Conservation (phyloP, 2,888 invertebrate species). For the Lathronympha strigana region DNA sequence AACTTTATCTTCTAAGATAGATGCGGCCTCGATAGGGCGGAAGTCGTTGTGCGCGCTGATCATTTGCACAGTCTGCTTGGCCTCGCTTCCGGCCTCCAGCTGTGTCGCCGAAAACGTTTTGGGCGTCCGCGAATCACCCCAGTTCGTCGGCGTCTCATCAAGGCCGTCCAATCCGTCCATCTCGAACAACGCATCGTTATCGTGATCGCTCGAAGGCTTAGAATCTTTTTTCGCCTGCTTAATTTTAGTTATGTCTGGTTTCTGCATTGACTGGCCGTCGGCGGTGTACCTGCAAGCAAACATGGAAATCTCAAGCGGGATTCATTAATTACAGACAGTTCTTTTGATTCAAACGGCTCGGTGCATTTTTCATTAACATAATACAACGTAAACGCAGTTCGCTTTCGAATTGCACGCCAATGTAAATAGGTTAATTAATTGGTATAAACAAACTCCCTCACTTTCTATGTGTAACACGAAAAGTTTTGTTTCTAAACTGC, state of each 20-base stretch:
- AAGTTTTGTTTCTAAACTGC: slow-evolving; percentile 27
- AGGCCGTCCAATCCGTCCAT: slow-evolving; percentile 84
- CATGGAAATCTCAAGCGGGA: slow-evolving; percentile 40
- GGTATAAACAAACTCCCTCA: slow-evolving; percentile 49
- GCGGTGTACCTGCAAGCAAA: slow-evolving; percentile 80
- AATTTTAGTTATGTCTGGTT: slow-evolving; percentile 82
- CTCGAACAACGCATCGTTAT: slow-evolving; percentile 86
- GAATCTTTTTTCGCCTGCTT: slow-evolving; percentile 72
- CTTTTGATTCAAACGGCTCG: slow-evolving; percentile 39
- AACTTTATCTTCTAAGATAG: slow-evolving; percentile 79
- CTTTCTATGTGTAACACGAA: slow-evolving; percentile 49
- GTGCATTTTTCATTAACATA: slow-evolving; percentile 47
- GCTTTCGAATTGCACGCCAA: slow-evolving; percentile 61
- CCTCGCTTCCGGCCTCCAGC: slow-evolving; percentile 74
- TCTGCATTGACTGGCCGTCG: slow-evolving; percentile 83
- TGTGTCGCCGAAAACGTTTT: slow-evolving; percentile 84
- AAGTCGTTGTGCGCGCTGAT: slow-evolving; percentile 87
- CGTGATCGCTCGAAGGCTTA: slow-evolving; percentile 52
- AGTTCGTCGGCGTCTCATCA: slow-evolving; percentile 80
- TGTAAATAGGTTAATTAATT: slow-evolving; percentile 48
- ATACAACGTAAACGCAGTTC: slow-evolving; percentile 50
- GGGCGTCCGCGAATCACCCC: slow-evolving; percentile 78
- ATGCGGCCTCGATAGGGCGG: slow-evolving; percentile 81
- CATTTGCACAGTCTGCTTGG: slow-evolving; percentile 83
- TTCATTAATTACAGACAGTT: slow-evolving; percentile 38